Conservation (phyloP, 1,140 invertebrate genomes). For the Drosophila auraria region DNA sequence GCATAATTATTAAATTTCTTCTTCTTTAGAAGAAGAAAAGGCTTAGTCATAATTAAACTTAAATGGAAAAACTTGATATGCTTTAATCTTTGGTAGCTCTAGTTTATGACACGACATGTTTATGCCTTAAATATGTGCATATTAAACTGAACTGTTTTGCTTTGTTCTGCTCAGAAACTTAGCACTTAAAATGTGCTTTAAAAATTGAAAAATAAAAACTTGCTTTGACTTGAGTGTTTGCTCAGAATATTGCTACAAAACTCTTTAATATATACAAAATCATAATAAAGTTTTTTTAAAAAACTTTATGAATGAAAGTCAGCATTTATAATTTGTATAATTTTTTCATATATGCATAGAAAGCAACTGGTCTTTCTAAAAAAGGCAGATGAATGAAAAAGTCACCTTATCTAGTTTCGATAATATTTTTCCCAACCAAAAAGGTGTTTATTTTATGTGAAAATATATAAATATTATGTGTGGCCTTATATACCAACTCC, state of each 20-base stretch:
- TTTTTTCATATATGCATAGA: background rate
- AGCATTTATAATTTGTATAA: background rate
- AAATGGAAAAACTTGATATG: constrained; percentile 9
- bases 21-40: background rate
- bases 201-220: background rate
- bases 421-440: background rate
- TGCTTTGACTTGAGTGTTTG: background rate
- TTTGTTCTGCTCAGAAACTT: constrained; percentile 9
- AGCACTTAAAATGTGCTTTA: background rate
- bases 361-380: constrained; percentile 9
- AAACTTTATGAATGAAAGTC: constrained; percentile 8
- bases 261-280: background rate
- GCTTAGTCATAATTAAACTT: background rate
- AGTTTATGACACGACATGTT: constrained; percentile 17
- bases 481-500: background rate
- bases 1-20: background rate
- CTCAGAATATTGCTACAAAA: background rate
- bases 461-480: background rate
- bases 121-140: constrained; percentile 33
- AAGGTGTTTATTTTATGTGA: background rate
- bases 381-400: background rate
- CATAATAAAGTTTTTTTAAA: background rate
- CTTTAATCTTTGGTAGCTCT: constrained; percentile 6
- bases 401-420: background rate
- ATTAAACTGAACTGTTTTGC: constrained; percentile 18